Evolutionary conservation across 2,797 vertebrate genomes (phyloP).

Genomic region (Ctenopoma kingsleyae): DNA sequence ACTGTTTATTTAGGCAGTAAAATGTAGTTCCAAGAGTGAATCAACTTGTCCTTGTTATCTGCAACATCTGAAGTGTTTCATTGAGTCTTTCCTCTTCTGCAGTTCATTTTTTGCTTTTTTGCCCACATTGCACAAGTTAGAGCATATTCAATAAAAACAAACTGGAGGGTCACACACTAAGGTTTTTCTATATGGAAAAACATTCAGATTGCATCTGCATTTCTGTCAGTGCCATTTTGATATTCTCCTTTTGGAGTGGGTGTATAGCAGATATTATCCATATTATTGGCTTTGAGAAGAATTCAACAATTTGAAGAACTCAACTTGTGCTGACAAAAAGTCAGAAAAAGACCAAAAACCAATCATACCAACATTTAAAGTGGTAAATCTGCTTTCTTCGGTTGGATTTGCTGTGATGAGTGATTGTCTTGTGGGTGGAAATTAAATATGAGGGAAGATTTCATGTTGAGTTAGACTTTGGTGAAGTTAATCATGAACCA

Average conservation of each 20-base stretch:
- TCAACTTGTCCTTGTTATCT: background rate
- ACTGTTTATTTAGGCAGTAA: background rate
- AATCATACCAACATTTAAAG: background rate
- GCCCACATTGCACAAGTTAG: too few relatives aligned
- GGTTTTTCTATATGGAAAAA: too few relatives aligned
- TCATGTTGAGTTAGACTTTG: background rate
- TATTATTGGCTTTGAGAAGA: too few relatives aligned
- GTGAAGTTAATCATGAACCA: background rate
- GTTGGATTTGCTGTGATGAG: too few relatives aligned
- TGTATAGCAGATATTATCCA: too few relatives aligned
- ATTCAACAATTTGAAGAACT: background rate
- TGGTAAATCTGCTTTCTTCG: background rate
- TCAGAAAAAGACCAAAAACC: background rate
- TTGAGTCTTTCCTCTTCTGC: background rate
- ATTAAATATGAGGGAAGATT: background rate
- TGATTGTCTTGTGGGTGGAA: background rate
- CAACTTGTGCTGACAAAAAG: background rate
- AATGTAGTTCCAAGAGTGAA: background rate
- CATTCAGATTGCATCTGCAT: too few relatives aligned
- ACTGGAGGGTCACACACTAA: too few relatives aligned
- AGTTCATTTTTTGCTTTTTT: slow-evolving; percentile 2
- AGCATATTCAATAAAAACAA: too few relatives aligned
- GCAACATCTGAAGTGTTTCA: background rate
- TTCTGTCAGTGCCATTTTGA: too few relatives aligned
- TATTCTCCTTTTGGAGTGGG: too few relatives aligned